Conservation (phyloP, 2,113 vertebrate genomes). For the Callocephalon fimbriatum region DNA sequence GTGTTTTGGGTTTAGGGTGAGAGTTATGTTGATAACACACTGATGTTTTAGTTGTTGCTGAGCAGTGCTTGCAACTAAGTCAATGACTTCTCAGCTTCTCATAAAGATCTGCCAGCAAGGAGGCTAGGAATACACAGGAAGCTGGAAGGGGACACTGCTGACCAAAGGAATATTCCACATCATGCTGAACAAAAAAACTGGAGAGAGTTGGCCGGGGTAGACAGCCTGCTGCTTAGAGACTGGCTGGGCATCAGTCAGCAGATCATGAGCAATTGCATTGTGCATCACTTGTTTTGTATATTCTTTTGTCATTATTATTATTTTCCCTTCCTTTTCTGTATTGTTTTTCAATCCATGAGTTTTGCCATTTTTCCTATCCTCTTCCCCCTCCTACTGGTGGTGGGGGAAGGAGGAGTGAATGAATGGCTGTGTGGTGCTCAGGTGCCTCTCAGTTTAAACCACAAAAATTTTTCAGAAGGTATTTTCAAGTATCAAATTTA, state of each 20-base stretch:
- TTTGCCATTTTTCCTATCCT: background rate
- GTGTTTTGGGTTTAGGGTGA: background rate
- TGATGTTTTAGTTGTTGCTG: background rate
- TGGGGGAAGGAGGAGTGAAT: background rate
- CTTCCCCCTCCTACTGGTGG: background rate
- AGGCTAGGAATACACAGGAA: background rate
- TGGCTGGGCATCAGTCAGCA: background rate
- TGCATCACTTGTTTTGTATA: background rate
- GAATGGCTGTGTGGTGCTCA: background rate
- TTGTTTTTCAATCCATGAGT: fast-evolving
- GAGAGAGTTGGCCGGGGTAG: too few species aligned
- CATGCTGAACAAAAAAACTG: background rate
- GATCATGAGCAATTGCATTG: fast-evolving
- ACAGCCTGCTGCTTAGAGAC: background rate
- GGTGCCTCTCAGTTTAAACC: background rate
- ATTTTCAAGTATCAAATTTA: background rate
- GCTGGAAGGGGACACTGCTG: too few species aligned
- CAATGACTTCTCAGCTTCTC: background rate
- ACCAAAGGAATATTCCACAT: background rate
- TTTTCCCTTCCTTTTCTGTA: background rate
- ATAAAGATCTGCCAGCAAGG: background rate
- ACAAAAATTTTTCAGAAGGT: fast-evolving
- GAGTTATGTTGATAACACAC: background rate
- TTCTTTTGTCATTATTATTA: background rate
- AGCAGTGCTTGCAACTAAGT: background rate